phyloP scores from a whole-genome alignment of 2,797 vertebrate genomes.

The Scyliorhinus canicula region DNA sequence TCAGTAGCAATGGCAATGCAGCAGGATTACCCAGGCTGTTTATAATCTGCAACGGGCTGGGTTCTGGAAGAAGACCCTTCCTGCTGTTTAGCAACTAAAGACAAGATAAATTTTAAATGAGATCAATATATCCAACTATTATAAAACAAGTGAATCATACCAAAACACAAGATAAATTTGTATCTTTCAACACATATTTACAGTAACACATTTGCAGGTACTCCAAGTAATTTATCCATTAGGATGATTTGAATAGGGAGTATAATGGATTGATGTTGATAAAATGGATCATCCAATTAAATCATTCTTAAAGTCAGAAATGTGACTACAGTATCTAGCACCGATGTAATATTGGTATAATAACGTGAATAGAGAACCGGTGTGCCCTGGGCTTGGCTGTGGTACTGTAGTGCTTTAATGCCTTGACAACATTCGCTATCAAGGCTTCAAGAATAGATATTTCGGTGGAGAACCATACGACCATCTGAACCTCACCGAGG shows the following conservation, averaged over 20 bases:
- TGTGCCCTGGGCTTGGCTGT: not conserved
- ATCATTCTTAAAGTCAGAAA: not conserved
- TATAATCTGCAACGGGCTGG: slow-evolving; percentile 83
- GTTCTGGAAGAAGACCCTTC: slow-evolving; percentile 87
- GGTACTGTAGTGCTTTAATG: not conserved
- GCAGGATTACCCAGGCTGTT: slow-evolving; percentile 89
- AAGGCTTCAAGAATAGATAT: not conserved
- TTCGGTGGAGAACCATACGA: not conserved
- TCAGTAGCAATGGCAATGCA: slow-evolving; percentile 84
- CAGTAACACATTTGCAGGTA: not conserved
- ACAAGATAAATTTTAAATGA: slow-evolving; percentile 41
- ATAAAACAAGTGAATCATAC: not conserved
- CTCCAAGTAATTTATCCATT: not conserved
- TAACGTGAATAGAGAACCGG: not conserved
- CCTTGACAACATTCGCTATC: not conserved
- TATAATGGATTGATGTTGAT: not conserved
- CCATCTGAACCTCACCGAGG: not conserved
- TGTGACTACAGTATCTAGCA: not conserved
- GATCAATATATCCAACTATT: not conserved
- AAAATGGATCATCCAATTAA: not conserved
- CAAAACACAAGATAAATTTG: not conserved
- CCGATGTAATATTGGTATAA: not conserved
- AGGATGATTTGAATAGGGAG: not conserved
- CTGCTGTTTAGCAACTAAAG: slow-evolving; percentile 79
- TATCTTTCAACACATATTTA: not conserved